Evolutionary conservation across 2,888 invertebrate genomes (phyloP).

Genomic region (Athetis lepigone): DNA sequence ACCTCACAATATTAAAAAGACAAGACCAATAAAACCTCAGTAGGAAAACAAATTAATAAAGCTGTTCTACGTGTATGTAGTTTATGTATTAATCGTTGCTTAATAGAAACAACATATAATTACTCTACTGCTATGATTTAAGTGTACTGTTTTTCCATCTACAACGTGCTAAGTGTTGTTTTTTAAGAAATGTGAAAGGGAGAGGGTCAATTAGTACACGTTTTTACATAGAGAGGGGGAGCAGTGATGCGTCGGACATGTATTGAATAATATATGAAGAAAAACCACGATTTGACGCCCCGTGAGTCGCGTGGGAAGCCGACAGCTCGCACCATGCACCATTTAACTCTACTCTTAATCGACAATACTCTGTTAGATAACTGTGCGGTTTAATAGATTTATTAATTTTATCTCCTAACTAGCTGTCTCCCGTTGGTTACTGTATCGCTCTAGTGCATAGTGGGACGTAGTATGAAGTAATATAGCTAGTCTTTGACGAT

Average conservation of each 20-base stretch:
- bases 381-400: constrained; percentile 41
- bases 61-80: not conserved
- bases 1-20: no score
- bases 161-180: constrained; percentile 52
- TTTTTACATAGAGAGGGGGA: constrained; percentile 79
- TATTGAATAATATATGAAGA: constrained; percentile 80
- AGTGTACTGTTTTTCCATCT: constrained; percentile 17
- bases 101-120: constrained; percentile 41
- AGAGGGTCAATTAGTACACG: constrained; percentile 78
- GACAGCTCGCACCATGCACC: constrained; percentile 71
- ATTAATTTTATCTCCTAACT: constrained; percentile 22
- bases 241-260: constrained; percentile 84
- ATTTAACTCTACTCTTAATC: constrained; percentile 64
- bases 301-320: constrained; percentile 84
- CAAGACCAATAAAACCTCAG: not conserved
- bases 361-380: constrained; percentile 56
- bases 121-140: constrained; percentile 32
- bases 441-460: no score
- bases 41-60: constrained; percentile 1
- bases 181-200: constrained; percentile 63
- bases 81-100: constrained; percentile 2
- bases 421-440: no score
- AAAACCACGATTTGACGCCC: constrained; percentile 85
- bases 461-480: no score
- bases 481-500: no score